These are phyloP conservation scores for Choloepus hoffmanni DNA, from an alignment of 2,113 vertebrate species.

Conservation along the genomic window DNA sequence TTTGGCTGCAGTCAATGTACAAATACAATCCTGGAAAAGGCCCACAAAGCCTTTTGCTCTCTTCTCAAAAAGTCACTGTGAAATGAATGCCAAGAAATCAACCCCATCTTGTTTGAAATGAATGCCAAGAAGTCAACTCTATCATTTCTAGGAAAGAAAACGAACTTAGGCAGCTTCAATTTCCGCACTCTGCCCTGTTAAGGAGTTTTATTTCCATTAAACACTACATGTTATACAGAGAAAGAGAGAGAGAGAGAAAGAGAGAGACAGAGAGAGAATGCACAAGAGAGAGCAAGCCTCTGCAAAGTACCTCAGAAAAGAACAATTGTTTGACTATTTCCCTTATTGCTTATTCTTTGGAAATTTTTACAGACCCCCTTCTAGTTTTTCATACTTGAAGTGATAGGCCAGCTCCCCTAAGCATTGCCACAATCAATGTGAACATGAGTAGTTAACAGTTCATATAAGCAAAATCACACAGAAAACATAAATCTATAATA, in stretches of 20 bases:
- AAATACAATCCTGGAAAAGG: neutral
- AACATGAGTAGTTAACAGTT: constrained; percentile 63
- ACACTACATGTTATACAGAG: neutral
- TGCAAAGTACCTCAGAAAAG: neutral
- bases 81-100: constrained; percentile 12
- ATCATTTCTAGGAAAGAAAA: neutral
- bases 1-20: neutral
- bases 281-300: too few species aligned
- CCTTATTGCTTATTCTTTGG: neutral
- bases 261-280: too few species aligned
- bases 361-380: constrained; percentile 24
- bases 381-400: constrained; percentile 50
- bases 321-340: neutral
- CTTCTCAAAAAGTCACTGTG: neutral
- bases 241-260: too few species aligned
- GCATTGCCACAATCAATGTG: neutral
- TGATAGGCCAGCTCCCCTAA: constrained; percentile 56
- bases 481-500: constrained; percentile 55
- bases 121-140: neutral
- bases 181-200: neutral
- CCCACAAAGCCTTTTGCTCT: neutral
- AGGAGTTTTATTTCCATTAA: constrained; percentile 16
- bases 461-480: constrained; percentile 41
- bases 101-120: neutral
- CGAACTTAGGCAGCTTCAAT: neutral